Evolutionary conservation across 2,113 vertebrate species (phyloP), one percentile per base, ranked within the genome.

Genomic region (Lepidothrix coronata): DNA sequence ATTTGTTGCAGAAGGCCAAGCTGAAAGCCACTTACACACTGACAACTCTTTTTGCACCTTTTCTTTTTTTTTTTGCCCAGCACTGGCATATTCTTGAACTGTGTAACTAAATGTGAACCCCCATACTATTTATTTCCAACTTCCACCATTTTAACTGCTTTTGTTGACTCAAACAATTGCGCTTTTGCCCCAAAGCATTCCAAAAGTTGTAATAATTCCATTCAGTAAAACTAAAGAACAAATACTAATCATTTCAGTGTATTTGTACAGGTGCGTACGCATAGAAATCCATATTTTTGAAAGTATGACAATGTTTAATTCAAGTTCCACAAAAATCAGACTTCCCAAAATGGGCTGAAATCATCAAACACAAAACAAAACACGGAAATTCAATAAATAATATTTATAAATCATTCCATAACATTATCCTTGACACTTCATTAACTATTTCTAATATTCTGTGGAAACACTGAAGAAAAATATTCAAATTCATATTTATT

Each of bases 281-380:
- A 28, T 2, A n/a, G 0, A 13, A 15, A 33, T 1, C 52, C 4
- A 6, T 3, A 65, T 7, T 24, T 62, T 17, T 41, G 14, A 67
- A 78, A 52, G 46, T 3, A 5, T 43, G 5, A 3, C 37, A 62
- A 9, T 4, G 6, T 30, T 73, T 68, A 8, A 54, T 52, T 65
- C 19, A 66, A 66, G 23, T 48, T 51, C 23, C 14, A 44, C 51
- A 78, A 59, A n/a, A 74, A 18, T 14, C 41, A 57, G 35, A 14
- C 11, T 15, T 74, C 24, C 28, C 8, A 61, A 78, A 81, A 57
- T 4, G 1, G 8, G 37, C 28, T 63, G 6, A 51, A 91, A 5
- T 18, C 51, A 70, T 12, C 33, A 65, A 91, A n/a, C 8, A 46
- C 8, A 41, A 49, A 46, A 44, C 9, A 44, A 49, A 46, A 54